Conservation (phyloP, 2,888 invertebrate genomes). For the Stenotaenia linearis region DNA sequence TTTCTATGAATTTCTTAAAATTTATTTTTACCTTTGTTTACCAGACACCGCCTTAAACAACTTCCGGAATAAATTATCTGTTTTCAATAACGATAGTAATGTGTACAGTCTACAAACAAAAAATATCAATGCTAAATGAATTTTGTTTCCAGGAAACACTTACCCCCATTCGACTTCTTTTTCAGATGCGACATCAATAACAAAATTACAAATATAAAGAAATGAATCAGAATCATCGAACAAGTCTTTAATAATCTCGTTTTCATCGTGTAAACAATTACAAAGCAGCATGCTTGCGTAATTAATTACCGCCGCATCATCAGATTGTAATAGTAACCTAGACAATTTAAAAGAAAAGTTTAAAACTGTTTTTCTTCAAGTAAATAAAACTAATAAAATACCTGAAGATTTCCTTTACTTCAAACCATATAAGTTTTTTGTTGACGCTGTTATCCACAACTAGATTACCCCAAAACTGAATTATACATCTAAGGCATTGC, state of each 20-base stretch:
- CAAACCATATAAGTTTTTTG: constrained; percentile 54
- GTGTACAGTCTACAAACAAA: background rate
- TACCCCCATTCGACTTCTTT: constrained; percentile 12
- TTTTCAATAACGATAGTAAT: background rate
- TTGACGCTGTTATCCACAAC: constrained; percentile 55
- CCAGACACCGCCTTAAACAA: background rate
- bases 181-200: background rate
- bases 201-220: background rate
- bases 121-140: background rate
- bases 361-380: no score
- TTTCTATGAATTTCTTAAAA: background rate
- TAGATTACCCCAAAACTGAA: constrained; percentile 57
- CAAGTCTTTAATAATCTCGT: background rate
- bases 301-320: constrained; percentile 18
- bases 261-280: constrained; percentile 24
- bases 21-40: background rate
- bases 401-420: background rate
- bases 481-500: constrained; percentile 41
- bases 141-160: background rate
- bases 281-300: constrained; percentile 32
- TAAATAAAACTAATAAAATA: background rate
- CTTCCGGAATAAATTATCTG: background rate
- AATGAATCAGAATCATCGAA: background rate
- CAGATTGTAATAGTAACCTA: background rate
- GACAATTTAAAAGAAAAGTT: no score